These are phyloP conservation scores for Sitodiplosis mosellana DNA, from an alignment of 1,140 invertebrate genomes.

Conservation along the genomic window DNA sequence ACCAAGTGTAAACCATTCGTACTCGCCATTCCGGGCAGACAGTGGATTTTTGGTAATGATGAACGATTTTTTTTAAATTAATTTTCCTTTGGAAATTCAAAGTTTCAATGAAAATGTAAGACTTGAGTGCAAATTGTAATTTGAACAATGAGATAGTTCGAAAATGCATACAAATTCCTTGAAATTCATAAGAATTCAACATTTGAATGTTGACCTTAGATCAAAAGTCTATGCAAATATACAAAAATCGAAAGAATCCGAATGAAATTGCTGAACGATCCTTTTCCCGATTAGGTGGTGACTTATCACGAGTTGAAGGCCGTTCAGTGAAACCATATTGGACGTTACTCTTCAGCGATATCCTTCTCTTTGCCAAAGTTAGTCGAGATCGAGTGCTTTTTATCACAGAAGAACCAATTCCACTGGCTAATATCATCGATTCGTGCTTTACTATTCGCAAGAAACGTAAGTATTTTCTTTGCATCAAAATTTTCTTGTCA, in stretches of 20 bases:
- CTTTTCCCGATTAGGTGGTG: conserved; percentile 31
- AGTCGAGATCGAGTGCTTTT: conserved; percentile 67
- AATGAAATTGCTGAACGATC: no score
- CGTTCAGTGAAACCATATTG: conserved; percentile 61
- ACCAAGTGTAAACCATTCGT: conserved; percentile 75
- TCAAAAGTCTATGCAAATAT: no score
- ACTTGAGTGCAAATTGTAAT: no score
- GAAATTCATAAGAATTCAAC: not conserved
- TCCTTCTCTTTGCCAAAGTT: conserved; percentile 66
- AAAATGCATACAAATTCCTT: no score
- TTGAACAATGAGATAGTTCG: no score
- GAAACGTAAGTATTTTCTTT: conserved; percentile 35
- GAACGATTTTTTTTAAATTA: not conserved
- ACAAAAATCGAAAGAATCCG: no score
- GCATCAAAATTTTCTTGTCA: not conserved
- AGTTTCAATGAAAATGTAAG: not conserved
- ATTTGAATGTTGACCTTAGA: no score
- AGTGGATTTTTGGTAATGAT: conserved; percentile 54
- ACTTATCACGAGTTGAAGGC: conserved; percentile 60
- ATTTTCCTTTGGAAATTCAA: no score
- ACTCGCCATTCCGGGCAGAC: conserved; percentile 55
- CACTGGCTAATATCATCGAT: conserved; percentile 54
- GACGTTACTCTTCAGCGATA: conserved; percentile 64
- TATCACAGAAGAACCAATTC: conserved; percentile 67
- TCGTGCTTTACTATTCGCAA: conserved; percentile 69